These are phyloP conservation scores for Drosophila macrothrix DNA, from an alignment of 2,888 invertebrate genomes.

Conservation along the genomic window DNA sequence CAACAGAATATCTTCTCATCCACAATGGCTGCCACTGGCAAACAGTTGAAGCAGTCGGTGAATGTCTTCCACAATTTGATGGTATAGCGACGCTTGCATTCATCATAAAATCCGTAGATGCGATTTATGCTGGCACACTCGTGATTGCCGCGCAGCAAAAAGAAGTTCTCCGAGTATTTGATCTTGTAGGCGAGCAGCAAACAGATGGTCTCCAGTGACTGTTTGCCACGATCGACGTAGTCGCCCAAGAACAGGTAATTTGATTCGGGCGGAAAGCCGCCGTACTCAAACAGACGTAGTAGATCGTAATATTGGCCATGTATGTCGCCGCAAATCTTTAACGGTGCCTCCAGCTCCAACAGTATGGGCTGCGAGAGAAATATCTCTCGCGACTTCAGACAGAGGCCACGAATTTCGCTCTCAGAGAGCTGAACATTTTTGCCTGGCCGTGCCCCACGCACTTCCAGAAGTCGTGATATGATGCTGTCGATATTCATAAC, in stretches of 20 bases:
- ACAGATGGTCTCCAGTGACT: slow-evolving; percentile 99
- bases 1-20: slow-evolving; percentile 92
- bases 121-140: slow-evolving; percentile 99
- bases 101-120: slow-evolving; percentile 99
- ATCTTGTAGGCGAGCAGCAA: slow-evolving; percentile 98
- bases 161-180: slow-evolving; percentile 99
- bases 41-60: slow-evolving; percentile 99
- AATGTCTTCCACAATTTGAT: slow-evolving; percentile 99
- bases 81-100: slow-evolving; percentile 97
- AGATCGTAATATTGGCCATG: slow-evolving; percentile 99
- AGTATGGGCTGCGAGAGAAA: slow-evolving; percentile 99
- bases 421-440: slow-evolving; percentile 99
- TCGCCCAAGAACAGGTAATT: slow-evolving; percentile 99
- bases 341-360: slow-evolving; percentile 98
- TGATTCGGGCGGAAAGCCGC: slow-evolving; percentile 99
- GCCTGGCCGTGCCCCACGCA: slow-evolving; percentile 98
- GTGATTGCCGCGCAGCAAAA: slow-evolving; percentile 98
- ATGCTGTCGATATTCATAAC: slow-evolving; percentile 85
- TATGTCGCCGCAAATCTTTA: slow-evolving; percentile 99
- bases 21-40: slow-evolving; percentile 98
- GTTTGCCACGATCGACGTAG: slow-evolving; percentile 99
- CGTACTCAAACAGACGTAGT: slow-evolving; percentile 98
- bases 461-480: slow-evolving; percentile 86
- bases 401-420: slow-evolving; percentile 98
- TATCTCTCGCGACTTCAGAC: slow-evolving; percentile 99